Percentiles rank a stretch among this genome's conserved stretches.
These are phyloP conservation scores for Lymantria monacha DNA, from an alignment of 2,888 invertebrate species.

Conservation along the genomic window DNA sequence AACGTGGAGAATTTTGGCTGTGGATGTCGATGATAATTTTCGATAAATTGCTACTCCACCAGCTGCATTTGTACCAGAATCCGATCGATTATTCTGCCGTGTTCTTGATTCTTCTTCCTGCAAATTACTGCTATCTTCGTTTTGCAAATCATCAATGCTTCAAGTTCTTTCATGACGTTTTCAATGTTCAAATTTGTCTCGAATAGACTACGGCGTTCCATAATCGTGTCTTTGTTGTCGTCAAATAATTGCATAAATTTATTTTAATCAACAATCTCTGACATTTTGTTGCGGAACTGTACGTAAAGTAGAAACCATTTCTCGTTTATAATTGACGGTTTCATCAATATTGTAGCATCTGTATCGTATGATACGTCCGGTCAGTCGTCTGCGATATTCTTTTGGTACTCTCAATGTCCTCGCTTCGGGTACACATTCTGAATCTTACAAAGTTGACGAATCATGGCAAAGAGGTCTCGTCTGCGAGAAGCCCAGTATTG, in stretches of 20 bases:
- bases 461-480: conserved; percentile 45
- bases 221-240: conserved; percentile 28
- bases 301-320: conserved; percentile 48
- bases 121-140: conserved; percentile 14
- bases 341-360: conserved; percentile 47
- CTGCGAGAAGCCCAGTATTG: conserved; percentile 50
- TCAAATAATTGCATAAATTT: conserved; percentile 31
- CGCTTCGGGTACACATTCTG: conserved; percentile 26
- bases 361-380: conserved; percentile 43
- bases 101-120: conserved; percentile 19
- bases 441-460: conserved; percentile 49
- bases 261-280: conserved; percentile 31
- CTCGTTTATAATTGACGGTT: conserved; percentile 44
- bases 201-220: conserved; percentile 29
- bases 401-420: conserved; percentile 26
- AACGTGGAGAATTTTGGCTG: conserved; percentile 3
- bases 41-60: conserved; percentile 12
- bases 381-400: conserved; percentile 24
- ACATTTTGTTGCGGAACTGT: conserved; percentile 43
- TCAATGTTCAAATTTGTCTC: conserved; percentile 23
- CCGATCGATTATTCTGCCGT: too few species aligned
- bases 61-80: conserved; percentile 5
- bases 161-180: conserved; percentile 42
- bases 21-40: conserved; percentile 11
- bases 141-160: conserved; percentile 37